Percentiles rank a stretch among this genome's conserved stretches.
phyloP scores from a whole-genome alignment of 2,888 invertebrate genomes.

The Sesamia inferens region DNA sequence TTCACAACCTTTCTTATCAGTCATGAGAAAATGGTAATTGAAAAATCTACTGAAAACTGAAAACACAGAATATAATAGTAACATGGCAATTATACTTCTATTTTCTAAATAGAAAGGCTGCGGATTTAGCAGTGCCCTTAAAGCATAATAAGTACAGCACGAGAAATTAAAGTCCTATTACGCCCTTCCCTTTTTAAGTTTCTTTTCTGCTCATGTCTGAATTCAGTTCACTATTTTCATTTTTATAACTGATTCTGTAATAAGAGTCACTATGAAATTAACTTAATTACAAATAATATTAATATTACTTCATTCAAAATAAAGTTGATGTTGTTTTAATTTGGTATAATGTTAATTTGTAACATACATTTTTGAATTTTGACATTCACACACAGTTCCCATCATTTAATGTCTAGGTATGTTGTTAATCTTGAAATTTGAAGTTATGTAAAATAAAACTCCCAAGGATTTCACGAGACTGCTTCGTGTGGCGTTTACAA shows the following conservation, averaged over 20 bases:
- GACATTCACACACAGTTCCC: background rate
- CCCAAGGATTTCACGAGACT: background rate
- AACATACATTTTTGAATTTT: too few relatives aligned
- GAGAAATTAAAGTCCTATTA: background rate
- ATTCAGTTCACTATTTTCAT: too few relatives aligned
- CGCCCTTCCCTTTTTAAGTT: background rate
- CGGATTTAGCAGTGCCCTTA: background rate
- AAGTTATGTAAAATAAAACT: background rate
- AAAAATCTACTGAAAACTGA: background rate
- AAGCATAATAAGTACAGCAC: background rate
- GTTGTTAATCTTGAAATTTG: too few relatives aligned
- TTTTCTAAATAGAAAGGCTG: background rate
- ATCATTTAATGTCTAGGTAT: too few relatives aligned
- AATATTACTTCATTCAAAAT: too few relatives aligned
- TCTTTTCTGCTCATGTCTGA: background rate
- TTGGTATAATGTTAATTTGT: too few relatives aligned
- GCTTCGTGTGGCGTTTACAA: background rate
- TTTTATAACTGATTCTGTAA: too few relatives aligned
- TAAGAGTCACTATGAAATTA: too few relatives aligned
- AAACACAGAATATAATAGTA: background rate
- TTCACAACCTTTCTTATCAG: background rate
- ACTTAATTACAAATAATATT: too few relatives aligned
- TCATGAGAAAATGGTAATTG: too few relatives aligned
- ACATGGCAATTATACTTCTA: background rate
- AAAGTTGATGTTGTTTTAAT: too few relatives aligned